Evolutionary conservation across 2,888 invertebrate species (phyloP), one percentile per base, ranked within the genome.

Genomic region (Furcula furcula): DNA sequence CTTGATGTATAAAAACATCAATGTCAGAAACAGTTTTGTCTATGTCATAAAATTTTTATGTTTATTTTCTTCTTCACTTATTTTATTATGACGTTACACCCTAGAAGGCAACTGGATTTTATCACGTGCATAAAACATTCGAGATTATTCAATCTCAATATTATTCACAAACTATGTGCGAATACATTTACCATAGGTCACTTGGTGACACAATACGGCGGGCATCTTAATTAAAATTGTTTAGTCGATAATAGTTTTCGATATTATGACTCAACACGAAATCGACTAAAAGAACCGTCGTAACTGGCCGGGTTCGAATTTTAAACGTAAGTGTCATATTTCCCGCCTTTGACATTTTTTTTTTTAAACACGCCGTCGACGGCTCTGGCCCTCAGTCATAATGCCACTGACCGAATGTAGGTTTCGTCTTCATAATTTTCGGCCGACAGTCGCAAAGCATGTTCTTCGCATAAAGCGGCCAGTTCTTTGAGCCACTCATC

Each of bases 401-500:
- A 88, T 2, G 78, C 73, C 35, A 88, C 83, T 0, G 75, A 70
- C 13, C 78, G 63, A 5, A 84, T 52, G 29, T 81, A 86, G 0
- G 71, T 69, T 14, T 83, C 80, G 12, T 87, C 84, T 43, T 83
- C 83, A 39, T 75, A 78, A 31, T 60, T 57, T 3, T 72, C 63
- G 0, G 78, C 67, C 0, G 86, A 68, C 1, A 86, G 51, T 25
- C 85, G 65, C 1, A 95, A 89, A 4, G 96, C 94, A 75, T 99
- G 98, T 77, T 99, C 98, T 76, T 98, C 96, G 45, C 97, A 94
- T 36, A 99, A 91, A 7, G 98, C 97, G 0, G 98, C 96, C 40
- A 99, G 86, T 83, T 98, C 98, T 76, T 98, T 97, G 0, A 98
- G 90, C 95, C 99, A 98, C 74, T 99, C 98, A 65, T 98, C 97